Evolutionary conservation across 2,888 invertebrate genomes (phyloP), one percentile per base, ranked within the genome.

Genomic region (Tolmerus cingulatus): DNA sequence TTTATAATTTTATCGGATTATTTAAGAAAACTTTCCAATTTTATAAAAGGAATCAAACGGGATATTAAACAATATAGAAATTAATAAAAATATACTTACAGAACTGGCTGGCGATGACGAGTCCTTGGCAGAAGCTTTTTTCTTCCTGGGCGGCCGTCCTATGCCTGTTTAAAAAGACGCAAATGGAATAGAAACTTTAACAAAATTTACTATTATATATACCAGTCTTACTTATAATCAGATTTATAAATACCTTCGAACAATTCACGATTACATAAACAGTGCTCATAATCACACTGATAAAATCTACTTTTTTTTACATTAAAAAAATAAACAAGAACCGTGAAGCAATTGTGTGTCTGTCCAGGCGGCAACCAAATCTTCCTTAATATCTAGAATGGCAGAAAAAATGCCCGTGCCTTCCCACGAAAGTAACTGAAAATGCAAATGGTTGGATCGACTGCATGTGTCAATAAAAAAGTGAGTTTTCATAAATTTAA

Each of bases 91-190:
- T 78, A 3, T 87, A 89, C 90, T 90, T 86, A 90, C 90, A 86
- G 89, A 88, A 86, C 87, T 89, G 16, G 88, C 87, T 76, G 89
- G 89, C 87, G 89, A 88, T 76, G 87, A 86, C 27, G 87, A 79
- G 88, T 92, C 93, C 89, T 92, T 92, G 87, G 90, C 87, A 89
- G 85, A 43, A 85, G 27, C 23, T 14, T 91, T 92, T 90, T 92
- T 92, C 90, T 92, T 92, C 88, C 92, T 91, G 78, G 92, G 91
- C 89, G 91, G 92, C 87, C 92, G 90, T 79, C 91, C 92, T 77
- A 90, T 90, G 89, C 92, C 92, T 89, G 91, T 91, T 91, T 57
- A 12, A 82, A 81, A 27, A 57, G 16, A 82, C 37, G 27, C 12
- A 74, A 84, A 74, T 74, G 66, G 87, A 87, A 46, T 74, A 77